Conservation (phyloP, 1,140 invertebrate genomes). For the Bombus picipes region DNA sequence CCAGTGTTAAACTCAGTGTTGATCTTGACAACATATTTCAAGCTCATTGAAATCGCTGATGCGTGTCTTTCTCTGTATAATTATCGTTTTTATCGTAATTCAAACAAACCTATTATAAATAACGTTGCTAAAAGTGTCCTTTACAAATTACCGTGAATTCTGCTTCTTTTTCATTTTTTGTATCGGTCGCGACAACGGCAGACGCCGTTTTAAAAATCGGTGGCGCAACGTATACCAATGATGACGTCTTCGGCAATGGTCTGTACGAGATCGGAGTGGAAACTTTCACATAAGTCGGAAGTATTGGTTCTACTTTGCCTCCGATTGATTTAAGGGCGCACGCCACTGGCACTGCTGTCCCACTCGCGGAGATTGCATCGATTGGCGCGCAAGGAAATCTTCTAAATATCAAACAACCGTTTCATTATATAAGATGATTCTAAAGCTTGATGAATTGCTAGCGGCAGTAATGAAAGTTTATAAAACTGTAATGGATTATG, state of each 20-base stretch:
- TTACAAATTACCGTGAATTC: conserved; percentile 35
- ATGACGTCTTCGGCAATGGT: conserved; percentile 61
- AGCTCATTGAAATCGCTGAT: no score
- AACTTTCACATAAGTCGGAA: conserved; percentile 67
- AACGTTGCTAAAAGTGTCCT: background rate
- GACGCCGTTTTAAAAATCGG: conserved; percentile 67
- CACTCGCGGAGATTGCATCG: conserved; percentile 15
- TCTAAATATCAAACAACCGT: conserved; percentile 31
- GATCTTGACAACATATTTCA: no score
- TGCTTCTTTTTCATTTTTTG: conserved; percentile 47
- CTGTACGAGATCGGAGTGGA: conserved; percentile 64
- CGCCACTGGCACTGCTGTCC: conserved; percentile 40
- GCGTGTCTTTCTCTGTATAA: no score
- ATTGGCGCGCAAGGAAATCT: conserved; percentile 59
- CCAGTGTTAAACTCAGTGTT: no score
- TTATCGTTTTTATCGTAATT: no score
- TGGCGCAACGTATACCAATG: conserved; percentile 68
- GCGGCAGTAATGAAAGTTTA: no score
- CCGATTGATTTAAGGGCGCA: conserved; percentile 57
- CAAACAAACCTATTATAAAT: no score
- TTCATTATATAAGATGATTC: background rate
- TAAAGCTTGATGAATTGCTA: no score
- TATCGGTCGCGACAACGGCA: conserved; percentile 58
- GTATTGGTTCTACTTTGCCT: background rate
- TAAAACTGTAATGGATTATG: background rate